phyloP scores from a whole-genome alignment of 2,113 vertebrate genomes.

The Bufo bufo region DNA sequence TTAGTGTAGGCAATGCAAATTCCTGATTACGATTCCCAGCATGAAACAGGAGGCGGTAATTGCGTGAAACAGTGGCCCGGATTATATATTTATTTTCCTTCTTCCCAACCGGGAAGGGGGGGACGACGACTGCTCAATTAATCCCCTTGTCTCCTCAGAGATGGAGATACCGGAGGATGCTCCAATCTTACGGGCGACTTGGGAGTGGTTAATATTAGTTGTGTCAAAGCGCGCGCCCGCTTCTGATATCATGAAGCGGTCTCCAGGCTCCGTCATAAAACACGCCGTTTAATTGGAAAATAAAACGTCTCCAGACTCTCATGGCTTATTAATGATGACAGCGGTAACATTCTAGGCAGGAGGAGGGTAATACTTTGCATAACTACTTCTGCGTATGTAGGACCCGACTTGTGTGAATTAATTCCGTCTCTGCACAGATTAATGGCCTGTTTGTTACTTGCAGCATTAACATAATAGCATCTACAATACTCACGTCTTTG shows the following conservation, averaged over 20 bases:
- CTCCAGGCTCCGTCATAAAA: slow-evolving; percentile 68
- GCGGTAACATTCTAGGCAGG: slow-evolving; percentile 48
- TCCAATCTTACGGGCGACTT: slow-evolving; percentile 57
- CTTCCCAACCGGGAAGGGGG: slow-evolving; percentile 56
- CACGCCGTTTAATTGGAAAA: slow-evolving; percentile 66
- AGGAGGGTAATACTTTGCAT: slow-evolving; percentile 20
- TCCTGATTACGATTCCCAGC: slow-evolving; percentile 33
- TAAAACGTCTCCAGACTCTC: slow-evolving; percentile 66
- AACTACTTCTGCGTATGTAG: not conserved
- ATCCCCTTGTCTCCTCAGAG: slow-evolving; percentile 70
- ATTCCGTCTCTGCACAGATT: not conserved
- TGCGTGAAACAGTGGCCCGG: not conserved
- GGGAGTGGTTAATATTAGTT: slow-evolving; percentile 73
- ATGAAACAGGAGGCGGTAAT: slow-evolving; percentile 21
- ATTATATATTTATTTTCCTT: slow-evolving; percentile 54
- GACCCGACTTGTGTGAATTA: not conserved
- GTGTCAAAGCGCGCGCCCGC: slow-evolving; percentile 67
- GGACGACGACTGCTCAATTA: slow-evolving; percentile 64
- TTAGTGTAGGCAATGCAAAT: slow-evolving; percentile 30
- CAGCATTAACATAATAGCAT: slow-evolving; percentile 20
- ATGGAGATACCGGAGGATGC: slow-evolving; percentile 62
- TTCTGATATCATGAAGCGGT: slow-evolving; percentile 67
- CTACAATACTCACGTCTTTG: not conserved
- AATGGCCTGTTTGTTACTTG: not conserved
- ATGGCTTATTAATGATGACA: slow-evolving; percentile 65